A percentile compares a stretch with the other conserved stretches of the same genome.
These are phyloP conservation scores for Gobiocypris rarus DNA, from an alignment of 2,113 vertebrate species.

Conservation along the genomic window DNA sequence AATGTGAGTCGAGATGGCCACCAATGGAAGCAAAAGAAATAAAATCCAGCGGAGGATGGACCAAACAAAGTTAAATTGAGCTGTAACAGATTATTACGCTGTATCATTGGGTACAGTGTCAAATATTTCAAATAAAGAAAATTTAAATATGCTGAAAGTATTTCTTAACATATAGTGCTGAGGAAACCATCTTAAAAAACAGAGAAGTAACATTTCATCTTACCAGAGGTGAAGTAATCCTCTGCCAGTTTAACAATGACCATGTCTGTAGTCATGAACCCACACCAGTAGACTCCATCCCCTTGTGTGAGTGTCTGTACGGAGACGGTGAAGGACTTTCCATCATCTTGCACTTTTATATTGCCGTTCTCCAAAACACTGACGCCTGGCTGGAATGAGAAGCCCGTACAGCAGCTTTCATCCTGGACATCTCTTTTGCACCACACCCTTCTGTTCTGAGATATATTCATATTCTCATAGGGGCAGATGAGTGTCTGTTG, in stretches of 20 bases:
- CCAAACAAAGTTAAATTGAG: constrained; percentile 48
- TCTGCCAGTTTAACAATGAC: constrained; percentile 67
- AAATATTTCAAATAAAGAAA: background rate
- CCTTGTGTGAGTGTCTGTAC: constrained; percentile 36
- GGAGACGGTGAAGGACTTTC: constrained; percentile 54
- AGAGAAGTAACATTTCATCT: constrained; percentile 33
- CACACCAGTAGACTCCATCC: constrained; percentile 69
- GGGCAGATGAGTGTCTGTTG: constrained; percentile 58
- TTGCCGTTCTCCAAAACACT: background rate
- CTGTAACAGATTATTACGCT: constrained; percentile 39
- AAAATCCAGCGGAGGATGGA: constrained; percentile 61
- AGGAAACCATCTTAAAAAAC: background rate
- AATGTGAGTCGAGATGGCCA: constrained; percentile 1
- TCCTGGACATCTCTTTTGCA: constrained; percentile 56
- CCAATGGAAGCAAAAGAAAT: constrained; percentile 51
- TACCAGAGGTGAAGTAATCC: constrained; percentile 53
- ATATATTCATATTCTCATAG: background rate
- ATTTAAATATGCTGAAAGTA: background rate
- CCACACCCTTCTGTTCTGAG: constrained; percentile 58
- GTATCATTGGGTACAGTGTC: background rate
- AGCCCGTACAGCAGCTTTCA: constrained; percentile 58
- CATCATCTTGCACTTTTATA: constrained; percentile 52
- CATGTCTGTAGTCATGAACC: constrained; percentile 48
- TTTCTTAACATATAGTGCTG: background rate
- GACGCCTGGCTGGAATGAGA: constrained; percentile 30